Percentiles rank a stretch among this genome's conserved stretches.
Evolutionary conservation across 1,140 invertebrate species (phyloP).

Genomic region (Holcopasites calliopsidis): DNA sequence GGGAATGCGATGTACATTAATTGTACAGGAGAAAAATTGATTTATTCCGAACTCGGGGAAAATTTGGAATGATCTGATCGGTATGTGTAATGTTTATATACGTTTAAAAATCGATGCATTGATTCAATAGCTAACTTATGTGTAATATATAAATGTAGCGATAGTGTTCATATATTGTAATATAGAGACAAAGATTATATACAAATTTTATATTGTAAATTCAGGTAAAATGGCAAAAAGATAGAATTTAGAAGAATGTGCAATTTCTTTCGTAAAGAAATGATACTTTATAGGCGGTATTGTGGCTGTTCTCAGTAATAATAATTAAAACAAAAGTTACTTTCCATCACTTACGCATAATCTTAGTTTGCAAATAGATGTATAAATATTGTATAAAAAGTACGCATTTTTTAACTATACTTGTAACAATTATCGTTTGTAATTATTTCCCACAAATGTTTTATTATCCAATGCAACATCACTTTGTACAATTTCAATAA

Average conservation of each 20-base stretch:
- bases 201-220: constrained; percentile 41
- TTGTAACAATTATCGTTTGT: constrained; percentile 5
- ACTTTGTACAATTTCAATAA: constrained; percentile 27
- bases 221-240: constrained; percentile 4
- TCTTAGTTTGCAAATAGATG: constrained; percentile 27
- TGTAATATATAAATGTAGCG: constrained; percentile 40
- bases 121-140: constrained; percentile 30
- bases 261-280: constrained; percentile 2
- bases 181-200: constrained; percentile 38
- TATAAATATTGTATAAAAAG: constrained; percentile 45
- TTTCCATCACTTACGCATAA: neutral
- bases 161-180: constrained; percentile 48
- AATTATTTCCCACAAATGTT: constrained; percentile 14
- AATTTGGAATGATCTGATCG: neutral
- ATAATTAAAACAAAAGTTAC: neutral
- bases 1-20: constrained; percentile 4
- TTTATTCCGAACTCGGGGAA: no score
- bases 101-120: constrained; percentile 17
- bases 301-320: neutral
- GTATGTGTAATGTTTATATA: constrained; percentile 26
- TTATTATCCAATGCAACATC: no score
- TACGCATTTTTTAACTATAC: constrained; percentile 16
- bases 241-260: constrained; percentile 9
- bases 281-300: neutral
- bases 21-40: constrained; percentile 9